phyloP scores from a whole-genome alignment of 2,888 invertebrate genomes.

The Cryptophagus acutangulus region DNA sequence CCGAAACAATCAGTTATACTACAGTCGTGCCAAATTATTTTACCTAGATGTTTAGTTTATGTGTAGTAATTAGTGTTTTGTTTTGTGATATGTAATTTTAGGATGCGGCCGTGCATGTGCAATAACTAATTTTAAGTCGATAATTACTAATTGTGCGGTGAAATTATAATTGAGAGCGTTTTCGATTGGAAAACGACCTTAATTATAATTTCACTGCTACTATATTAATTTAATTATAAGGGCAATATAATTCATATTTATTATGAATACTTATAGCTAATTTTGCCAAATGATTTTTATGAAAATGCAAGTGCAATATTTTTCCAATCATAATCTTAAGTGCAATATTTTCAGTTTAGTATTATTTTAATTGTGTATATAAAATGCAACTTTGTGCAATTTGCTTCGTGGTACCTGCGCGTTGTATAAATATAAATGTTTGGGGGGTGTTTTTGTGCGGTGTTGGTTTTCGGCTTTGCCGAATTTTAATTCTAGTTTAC shows the following conservation, averaged over 20 bases:
- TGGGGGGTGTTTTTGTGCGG: background rate
- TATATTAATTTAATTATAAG: too few relatives aligned
- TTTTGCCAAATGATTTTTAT: too few relatives aligned
- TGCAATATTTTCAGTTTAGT: too few relatives aligned
- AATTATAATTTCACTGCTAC: too few relatives aligned
- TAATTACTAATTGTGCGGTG: conserved; percentile 32
- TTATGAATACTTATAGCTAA: too few relatives aligned
- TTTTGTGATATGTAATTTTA: conserved; percentile 40
- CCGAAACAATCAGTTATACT: conserved; percentile 50
- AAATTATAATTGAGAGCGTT: too few relatives aligned
- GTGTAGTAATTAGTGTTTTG: conserved; percentile 16
- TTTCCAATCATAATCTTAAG: too few relatives aligned
- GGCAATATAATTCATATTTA: too few relatives aligned
- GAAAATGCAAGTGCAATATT: background rate
- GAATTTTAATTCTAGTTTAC: too few relatives aligned
- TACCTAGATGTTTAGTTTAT: conserved; percentile 11
- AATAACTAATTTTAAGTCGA: conserved; percentile 29
- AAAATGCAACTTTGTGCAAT: conserved; percentile 24
- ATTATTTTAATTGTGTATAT: conserved; percentile 1
- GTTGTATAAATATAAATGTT: conserved; percentile 4
- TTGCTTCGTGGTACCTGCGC: conserved; percentile 43
- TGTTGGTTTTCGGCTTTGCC: conserved; percentile 1
- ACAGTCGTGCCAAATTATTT: conserved; percentile 35
- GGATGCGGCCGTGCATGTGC: conserved; percentile 47
- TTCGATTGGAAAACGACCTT: too few relatives aligned